Base-by-base conservation (phyloP, 2,113 vertebrate genomes). In the Rhagologus leucostigma region DNA sequence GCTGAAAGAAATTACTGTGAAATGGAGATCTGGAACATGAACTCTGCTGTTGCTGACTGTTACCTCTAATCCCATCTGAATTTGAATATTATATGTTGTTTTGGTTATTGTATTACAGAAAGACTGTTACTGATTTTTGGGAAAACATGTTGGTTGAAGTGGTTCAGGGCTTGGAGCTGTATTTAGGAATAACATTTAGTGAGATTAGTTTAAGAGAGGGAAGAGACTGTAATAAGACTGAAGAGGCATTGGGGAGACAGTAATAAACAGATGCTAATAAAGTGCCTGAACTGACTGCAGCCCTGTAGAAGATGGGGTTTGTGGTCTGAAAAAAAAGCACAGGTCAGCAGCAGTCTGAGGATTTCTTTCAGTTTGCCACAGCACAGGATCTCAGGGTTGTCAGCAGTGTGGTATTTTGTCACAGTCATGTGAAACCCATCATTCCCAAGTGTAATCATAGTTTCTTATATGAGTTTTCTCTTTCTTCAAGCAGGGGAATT, bases 401-500 rank as follows among this genome's bases (percentile, higher is more conserved):
- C 90, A 93, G 85, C 86, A 71, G 60, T 3, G 1, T 60, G 46
- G 35, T 59, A 5, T 49, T 47, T 67, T 88, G 93, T 78, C 93
- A 86, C 20, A 71, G 83, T 88, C 95, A 71, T 86, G 79, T 6
- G 41, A 70, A 96, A 90, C 62, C 32, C 16, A 57, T 96, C 87
- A 76, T 93, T 89, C 84, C 76, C 46, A 63, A 90, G 59, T 39
- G 56, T 81, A 86, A 75, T 84, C 85, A 33, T 52, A 62, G 81
- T 62, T 93, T 93, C 84, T 96, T 39, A 18, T 78, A 55, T 57
- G 47, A 71, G 14, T 63, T 93, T 96, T 85, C 50, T 85, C 56
- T 80, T 89, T 75, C 70, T 96, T 93, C 42, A 90, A 86, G 83
- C 87, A 78, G 73, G 78, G 85, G 32, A 95, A 93, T 93, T 96